Base-by-base conservation (phyloP, 2,888 invertebrate species). In the Ornithoptera priamus region DNA sequence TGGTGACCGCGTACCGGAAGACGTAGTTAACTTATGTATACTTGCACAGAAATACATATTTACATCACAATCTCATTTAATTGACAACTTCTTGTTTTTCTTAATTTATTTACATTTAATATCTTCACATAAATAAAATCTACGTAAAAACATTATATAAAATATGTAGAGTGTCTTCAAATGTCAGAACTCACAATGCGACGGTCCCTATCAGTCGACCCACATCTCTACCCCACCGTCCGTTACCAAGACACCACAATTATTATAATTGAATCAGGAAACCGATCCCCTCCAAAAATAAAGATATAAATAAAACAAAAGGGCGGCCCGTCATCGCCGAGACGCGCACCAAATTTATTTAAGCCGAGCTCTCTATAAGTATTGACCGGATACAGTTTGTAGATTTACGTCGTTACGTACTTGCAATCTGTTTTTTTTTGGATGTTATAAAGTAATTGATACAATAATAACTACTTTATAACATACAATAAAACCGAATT, bases 221-320 rank as follows among this genome's bases (percentile, higher is more conserved):
- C 72, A 74, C 72, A 71, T 73, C 76, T 77, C 74, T 72, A 75
- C 77, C 76, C 75, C 74, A 60, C 53, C 36, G 59, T 46, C 46
- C 20, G 22, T 59, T 62, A 58, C 62, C 56, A 65, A 65, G 71
- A 77, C 77, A 75, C 75, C 74, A 81, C 84, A 85, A 88, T 87
- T 85, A 85, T 81, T 86, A 86, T 88, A 87, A 89, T 89, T 86
- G 85, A 88, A 87, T 88, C 84, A 86, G 87, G 86, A 88, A 85
- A 81, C 82, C 75, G 81, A 81, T 86, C 83, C 86, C 85, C 80
- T 59, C 80, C 77, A 80, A 75, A 76, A 76, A 75, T 72, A 71
- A 73, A 76, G 77, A 78, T 84, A 86, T 86, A 86, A 87, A 88
- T 87, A 88, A 86, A 87, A 85, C 85, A 83, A 81, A 82, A 80